Evolutionary conservation across 2,888 invertebrate genomes (phyloP).

Genomic region (Bembecia ichneumoniformis): DNA sequence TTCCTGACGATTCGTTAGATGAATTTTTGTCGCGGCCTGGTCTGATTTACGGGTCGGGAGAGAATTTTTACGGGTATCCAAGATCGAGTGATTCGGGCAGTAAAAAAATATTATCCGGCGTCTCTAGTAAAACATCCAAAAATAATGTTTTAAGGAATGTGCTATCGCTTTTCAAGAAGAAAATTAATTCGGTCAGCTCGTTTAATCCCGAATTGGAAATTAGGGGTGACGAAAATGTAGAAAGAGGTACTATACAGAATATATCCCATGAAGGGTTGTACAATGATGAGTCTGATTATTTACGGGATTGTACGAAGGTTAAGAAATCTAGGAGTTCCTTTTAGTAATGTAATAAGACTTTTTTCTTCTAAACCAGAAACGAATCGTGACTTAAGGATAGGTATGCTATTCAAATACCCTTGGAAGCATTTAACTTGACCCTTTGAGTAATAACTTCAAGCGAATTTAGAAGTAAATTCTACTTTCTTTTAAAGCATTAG

Average conservation of each 20-base stretch:
- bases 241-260: slow-evolving; percentile 40
- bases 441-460: too few species aligned
- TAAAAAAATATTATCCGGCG: slow-evolving; percentile 17
- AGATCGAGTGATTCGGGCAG: slow-evolving; percentile 25
- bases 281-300: slow-evolving; percentile 28
- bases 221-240: slow-evolving; percentile 23
- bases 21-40: slow-evolving; percentile 50
- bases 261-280: slow-evolving; percentile 40
- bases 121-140: slow-evolving; percentile 47
- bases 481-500: too few species aligned
- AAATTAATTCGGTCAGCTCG: slow-evolving; percentile 14
- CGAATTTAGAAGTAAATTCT: too few species aligned
- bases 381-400: too few species aligned
- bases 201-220: slow-evolving; percentile 39
- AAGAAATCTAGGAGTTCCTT: slow-evolving; percentile 40
- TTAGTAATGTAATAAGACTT: too few species aligned
- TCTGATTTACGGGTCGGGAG: slow-evolving; percentile 29
- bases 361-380: too few species aligned
- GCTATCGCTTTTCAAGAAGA: slow-evolving; percentile 30
- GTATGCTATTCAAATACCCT: too few species aligned
- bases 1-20: slow-evolving; percentile 54
- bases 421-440: too few species aligned
- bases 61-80: slow-evolving; percentile 40
- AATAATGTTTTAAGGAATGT: slow-evolving; percentile 38
- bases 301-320: slow-evolving; percentile 19